Conservation (phyloP, 2,113 vertebrate species). For the Notothenia coriiceps region DNA sequence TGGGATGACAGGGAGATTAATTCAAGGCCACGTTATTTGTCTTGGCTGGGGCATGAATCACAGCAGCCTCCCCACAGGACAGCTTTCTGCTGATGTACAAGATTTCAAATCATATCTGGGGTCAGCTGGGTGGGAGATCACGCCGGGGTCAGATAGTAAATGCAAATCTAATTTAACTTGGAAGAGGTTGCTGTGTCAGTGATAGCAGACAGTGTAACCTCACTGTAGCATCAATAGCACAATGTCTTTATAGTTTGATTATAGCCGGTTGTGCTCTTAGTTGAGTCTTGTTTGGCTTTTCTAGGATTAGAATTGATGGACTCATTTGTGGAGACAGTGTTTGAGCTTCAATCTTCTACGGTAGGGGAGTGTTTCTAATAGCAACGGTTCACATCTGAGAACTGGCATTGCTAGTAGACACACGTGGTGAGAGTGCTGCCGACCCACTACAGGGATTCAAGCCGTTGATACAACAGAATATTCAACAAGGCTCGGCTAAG, state of each 20-base stretch:
- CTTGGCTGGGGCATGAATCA: constrained; percentile 26
- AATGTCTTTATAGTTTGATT: not conserved
- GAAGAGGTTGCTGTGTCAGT: not conserved
- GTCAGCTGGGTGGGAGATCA: not conserved
- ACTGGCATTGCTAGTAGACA: too few species aligned
- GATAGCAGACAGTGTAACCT: not conserved
- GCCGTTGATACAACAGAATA: too few species aligned
- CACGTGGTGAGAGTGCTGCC: too few species aligned
- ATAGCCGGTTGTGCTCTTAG: not conserved
- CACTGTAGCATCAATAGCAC: not conserved
- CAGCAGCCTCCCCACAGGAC: constrained; percentile 1
- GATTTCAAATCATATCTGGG: constrained; percentile 28
- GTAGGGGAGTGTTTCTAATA: too few species aligned
- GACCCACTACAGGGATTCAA: too few species aligned
- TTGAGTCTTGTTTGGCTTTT: not conserved
- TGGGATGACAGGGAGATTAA: constrained; percentile 37
- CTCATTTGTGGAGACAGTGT: too few species aligned
- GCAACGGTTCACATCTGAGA: too few species aligned
- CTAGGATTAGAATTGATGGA: not conserved
- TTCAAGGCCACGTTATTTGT: constrained; percentile 40
- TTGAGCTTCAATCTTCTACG: too few species aligned
- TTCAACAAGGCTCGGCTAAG: too few species aligned
- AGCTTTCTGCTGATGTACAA: constrained; percentile 28
- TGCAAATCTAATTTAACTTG: constrained; percentile 28
- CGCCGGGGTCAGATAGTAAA: not conserved